phyloP scores from a whole-genome alignment of 1,140 invertebrate genomes.

The Himalopsyche phryganea region DNA sequence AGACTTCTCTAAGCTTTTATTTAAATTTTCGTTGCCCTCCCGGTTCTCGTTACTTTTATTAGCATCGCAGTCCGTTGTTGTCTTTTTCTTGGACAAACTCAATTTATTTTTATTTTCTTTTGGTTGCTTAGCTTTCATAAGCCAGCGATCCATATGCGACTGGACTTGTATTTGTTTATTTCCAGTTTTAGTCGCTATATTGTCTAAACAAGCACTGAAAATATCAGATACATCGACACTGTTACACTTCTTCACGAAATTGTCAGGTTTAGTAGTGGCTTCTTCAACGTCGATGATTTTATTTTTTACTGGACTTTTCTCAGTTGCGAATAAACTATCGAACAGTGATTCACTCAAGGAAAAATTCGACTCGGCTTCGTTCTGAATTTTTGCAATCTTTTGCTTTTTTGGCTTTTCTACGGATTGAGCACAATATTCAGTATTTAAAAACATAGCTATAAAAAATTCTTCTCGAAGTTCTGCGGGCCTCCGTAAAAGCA shows the following conservation, averaged over 20 bases:
- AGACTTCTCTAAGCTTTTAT: slow-evolving; percentile 6
- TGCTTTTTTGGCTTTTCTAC: slow-evolving; percentile 34
- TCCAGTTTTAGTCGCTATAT: slow-evolving; percentile 48
- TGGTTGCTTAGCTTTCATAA: slow-evolving; percentile 45
- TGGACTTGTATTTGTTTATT: slow-evolving; percentile 43
- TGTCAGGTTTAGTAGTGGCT: slow-evolving; percentile 2
- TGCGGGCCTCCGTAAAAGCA: slow-evolving; percentile 42
- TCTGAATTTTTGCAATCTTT: slow-evolving; percentile 42
- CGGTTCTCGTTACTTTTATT: background rate
- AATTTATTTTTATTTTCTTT: slow-evolving; percentile 13
- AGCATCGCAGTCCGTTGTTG: too few relatives aligned
- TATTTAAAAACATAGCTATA: slow-evolving; percentile 42
- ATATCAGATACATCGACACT: slow-evolving; percentile 46
- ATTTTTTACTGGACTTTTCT: slow-evolving; percentile 38
- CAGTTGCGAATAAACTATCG: slow-evolving; percentile 49
- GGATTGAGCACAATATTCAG: slow-evolving; percentile 10
- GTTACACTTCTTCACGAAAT: slow-evolving; percentile 36
- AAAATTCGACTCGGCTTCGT: slow-evolving; percentile 39
- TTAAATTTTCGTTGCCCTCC: too few relatives aligned
- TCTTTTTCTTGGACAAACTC: background rate
- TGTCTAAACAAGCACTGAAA: slow-evolving; percentile 47
- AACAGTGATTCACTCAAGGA: slow-evolving; percentile 50
- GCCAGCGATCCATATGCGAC: slow-evolving; percentile 51
- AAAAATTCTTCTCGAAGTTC: slow-evolving; percentile 46
- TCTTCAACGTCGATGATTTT: slow-evolving; percentile 24